phyloP scores from a whole-genome alignment of 2,888 invertebrate species.

The Diaprepes abbreviatus region DNA sequence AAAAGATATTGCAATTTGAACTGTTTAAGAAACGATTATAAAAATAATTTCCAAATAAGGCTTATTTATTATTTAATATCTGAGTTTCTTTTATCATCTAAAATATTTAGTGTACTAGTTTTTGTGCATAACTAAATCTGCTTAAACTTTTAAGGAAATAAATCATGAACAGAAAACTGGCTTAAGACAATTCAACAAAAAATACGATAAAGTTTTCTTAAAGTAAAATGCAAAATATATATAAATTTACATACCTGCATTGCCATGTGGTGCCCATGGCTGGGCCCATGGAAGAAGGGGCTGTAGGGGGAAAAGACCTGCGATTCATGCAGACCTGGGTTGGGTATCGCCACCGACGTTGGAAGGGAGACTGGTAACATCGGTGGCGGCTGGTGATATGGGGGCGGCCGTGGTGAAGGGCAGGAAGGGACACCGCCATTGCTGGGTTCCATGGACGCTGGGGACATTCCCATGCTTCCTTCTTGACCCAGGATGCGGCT shows the following conservation, averaged over 20 bases:
- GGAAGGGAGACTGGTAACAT: slow-evolving; percentile 91
- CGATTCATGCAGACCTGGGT: slow-evolving; percentile 94
- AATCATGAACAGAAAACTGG: too few species aligned
- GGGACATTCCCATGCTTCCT: slow-evolving; percentile 78
- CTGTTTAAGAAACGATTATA: too few species aligned
- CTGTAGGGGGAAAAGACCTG: slow-evolving; percentile 94
- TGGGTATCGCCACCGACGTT: slow-evolving; percentile 96
- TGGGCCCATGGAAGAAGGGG: slow-evolving; percentile 82
- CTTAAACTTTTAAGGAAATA: too few species aligned
- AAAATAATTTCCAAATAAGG: too few species aligned
- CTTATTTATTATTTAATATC: too few species aligned
- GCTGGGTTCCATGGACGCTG: slow-evolving; percentile 69
- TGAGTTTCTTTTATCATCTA: too few species aligned
- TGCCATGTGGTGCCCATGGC: slow-evolving; percentile 68
- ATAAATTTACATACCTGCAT: slow-evolving; percentile 64
- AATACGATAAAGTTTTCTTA: too few species aligned
- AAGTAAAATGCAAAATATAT: too few species aligned
- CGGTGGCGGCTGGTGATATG: slow-evolving; percentile 82
- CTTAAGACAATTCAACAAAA: too few species aligned
- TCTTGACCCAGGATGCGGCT: slow-evolving; percentile 87
- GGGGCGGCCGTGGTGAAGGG: slow-evolving; percentile 73
- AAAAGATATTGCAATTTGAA: too few species aligned
- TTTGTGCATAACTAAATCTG: too few species aligned
- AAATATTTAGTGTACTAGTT: too few species aligned
- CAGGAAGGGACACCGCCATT: slow-evolving; percentile 62